A percentile compares a stretch with the other conserved stretches of the same genome.
phyloP scores from a whole-genome alignment of 2,888 invertebrate genomes.

The Drosophila anomelani region DNA sequence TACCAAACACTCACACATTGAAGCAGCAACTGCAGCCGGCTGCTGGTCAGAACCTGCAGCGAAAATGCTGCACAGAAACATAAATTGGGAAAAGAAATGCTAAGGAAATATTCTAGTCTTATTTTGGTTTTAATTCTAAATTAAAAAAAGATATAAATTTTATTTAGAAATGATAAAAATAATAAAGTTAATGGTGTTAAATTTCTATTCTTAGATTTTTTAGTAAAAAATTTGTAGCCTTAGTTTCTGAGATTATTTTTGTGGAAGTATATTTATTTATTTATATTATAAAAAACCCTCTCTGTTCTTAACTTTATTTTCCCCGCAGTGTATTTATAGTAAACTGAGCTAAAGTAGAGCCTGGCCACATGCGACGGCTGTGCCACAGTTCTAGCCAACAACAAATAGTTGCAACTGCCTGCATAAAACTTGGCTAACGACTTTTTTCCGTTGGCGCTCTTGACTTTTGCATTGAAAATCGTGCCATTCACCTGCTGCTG shows the following conservation, averaged over 20 bases:
- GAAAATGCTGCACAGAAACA: conserved; percentile 17
- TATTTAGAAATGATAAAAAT: no score
- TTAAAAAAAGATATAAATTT: no score
- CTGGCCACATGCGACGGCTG: conserved; percentile 49
- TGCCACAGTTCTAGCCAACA: conserved; percentile 61
- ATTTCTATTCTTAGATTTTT: no score
- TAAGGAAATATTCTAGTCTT: background rate
- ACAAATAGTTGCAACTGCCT: conserved; percentile 68
- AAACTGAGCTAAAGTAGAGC: conserved; percentile 26
- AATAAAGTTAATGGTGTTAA: no score
- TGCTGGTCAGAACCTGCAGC: conserved; percentile 51
- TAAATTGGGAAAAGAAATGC: background rate
- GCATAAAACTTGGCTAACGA: conserved; percentile 79
- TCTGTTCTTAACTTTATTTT: background rate
- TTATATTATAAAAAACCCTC: no score
- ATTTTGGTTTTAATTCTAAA: no score
- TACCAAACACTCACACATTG: conserved; percentile 70
- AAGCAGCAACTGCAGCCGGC: conserved; percentile 27
- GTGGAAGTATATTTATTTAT: no score
- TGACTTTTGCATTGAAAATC: conserved; percentile 83
- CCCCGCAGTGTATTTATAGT: background rate
- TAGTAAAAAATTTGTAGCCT: no score
- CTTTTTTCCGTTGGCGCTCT: conserved; percentile 81
- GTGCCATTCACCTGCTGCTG: conserved; percentile 83
- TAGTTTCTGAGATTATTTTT: no score